Base-by-base conservation (phyloP, 1,140 invertebrate species). In the Aethina tumida region DNA sequence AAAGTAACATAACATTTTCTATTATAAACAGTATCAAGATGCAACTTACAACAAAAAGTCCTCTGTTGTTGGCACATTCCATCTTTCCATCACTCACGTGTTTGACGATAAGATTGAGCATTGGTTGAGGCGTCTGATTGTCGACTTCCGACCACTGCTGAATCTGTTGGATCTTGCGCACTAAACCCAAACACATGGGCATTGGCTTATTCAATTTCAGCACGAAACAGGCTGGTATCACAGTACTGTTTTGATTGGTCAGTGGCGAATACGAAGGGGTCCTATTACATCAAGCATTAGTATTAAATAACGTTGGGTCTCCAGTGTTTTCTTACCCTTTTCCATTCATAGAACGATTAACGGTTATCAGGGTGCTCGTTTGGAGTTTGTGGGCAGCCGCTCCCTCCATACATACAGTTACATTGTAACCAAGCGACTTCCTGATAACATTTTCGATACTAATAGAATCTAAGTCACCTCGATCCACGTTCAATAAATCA, bases 401-500 rank as follows among this genome's bases (percentile, higher is more conserved):
- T n/a, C 84, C 83, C 66, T 96, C 90, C 54, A 96, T 74, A 51
- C 85, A 83, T 2, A 97, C 82, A 1, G 84, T 90, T 1, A 89
- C 90, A 44, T 80, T 90, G 42, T 87, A 80, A 1, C 90, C 90
- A 26, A 93, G 61, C 13, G 79, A 76, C 39, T 75, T 69, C 32
- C 75, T 75, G 29, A 77, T 67, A 32, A 84, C 74, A 37, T 69
- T 68, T 49, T 90, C 85, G 10, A 78, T 68, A 35, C 77, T 85
- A 37, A 92, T 66, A 9, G 78, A 74, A 55, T 84, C 74, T 9
- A 79, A 71, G n/a, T 74, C 73, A 51, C 77, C 77, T 39, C 70
- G 74, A 41, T 80, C 77, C 37, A 76, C 69, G 64, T 93, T 82
- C 43, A 94, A 67, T 10, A 95, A 67, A 59, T 95, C 89, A 59